phyloP scores from a whole-genome alignment of 2,888 invertebrate genomes.

The Cryptops parisi region DNA sequence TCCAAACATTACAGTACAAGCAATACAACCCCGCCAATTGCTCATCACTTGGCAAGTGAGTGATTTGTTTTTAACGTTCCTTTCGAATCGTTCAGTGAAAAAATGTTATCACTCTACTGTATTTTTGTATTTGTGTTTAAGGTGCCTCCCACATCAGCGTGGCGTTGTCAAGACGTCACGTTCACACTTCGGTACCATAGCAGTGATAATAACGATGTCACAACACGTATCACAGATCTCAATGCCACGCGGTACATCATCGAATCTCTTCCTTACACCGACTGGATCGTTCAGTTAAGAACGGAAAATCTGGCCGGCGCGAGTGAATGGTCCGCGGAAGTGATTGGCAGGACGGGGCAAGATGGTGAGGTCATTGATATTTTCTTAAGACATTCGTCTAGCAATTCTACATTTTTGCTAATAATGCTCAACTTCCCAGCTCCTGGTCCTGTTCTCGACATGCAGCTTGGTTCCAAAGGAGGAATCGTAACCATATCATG shows the following conservation, averaged over 20 bases:
- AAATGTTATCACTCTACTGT: too few species aligned
- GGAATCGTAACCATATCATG: neutral
- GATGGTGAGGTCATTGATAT: constrained; percentile 1
- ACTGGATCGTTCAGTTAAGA: constrained; percentile 8
- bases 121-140: constrained; percentile 4
- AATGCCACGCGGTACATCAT: neutral
- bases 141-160: constrained; percentile 2
- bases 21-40: neutral
- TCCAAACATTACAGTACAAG: neutral
- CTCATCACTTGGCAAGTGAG: constrained; percentile 8
- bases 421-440: constrained; percentile 4
- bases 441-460: constrained; percentile 6
- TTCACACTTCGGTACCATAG: constrained; percentile 9
- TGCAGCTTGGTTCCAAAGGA: neutral
- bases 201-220: neutral
- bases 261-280: constrained; percentile 9
- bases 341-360: constrained; percentile 3
- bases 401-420: too few species aligned
- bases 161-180: constrained; percentile 10
- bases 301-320: constrained; percentile 11
- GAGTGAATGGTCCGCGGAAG: constrained; percentile 8
- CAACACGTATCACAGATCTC: constrained; percentile 6
- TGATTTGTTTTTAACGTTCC: neutral
- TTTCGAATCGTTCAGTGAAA: too few species aligned
- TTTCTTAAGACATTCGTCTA: too few species aligned